Percentiles rank a stretch among this genome's conserved stretches.
These are phyloP conservation scores for Homarus gammarus DNA, from an alignment of 2,888 invertebrate genomes.

Conservation along the genomic window DNA sequence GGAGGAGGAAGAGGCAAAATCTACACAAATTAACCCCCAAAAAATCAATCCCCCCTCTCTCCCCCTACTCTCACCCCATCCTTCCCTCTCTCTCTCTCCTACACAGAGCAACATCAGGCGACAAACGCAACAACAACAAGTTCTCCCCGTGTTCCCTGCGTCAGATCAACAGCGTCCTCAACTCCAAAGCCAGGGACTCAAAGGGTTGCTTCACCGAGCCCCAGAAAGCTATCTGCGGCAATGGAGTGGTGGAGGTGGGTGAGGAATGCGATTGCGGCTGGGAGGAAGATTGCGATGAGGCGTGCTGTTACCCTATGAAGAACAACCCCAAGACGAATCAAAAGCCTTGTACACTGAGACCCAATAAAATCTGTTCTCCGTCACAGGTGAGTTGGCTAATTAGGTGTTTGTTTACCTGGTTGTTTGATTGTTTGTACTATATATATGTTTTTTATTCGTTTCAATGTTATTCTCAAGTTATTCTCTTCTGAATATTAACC, in stretches of 20 bases:
- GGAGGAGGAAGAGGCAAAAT: too few relatives aligned
- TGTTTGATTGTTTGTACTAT: too few relatives aligned
- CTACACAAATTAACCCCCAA: too few relatives aligned
- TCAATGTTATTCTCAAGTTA: too few relatives aligned
- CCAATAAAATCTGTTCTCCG: conserved; percentile 87
- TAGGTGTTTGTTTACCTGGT: too few relatives aligned
- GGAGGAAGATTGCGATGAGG: conserved; percentile 96
- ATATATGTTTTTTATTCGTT: too few relatives aligned
- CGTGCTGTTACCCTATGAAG: conserved; percentile 95
- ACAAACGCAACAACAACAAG: conserved; percentile 97
- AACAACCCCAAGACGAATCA: conserved; percentile 88
- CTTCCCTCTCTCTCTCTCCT: neutral
- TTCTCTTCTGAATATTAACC: too few relatives aligned
- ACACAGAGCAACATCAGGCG: conserved; percentile 93
- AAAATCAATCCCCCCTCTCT: too few relatives aligned
- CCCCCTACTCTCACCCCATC: too few relatives aligned
- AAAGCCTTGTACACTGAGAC: conserved; percentile 92
- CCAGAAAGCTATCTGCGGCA: conserved; percentile 93
- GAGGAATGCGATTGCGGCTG: conserved; percentile 99
- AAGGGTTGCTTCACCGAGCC: conserved; percentile 91
- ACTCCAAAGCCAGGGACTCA: conserved; percentile 92
- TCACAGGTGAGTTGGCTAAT: conserved; percentile 89
- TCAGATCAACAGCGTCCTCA: conserved; percentile 94
- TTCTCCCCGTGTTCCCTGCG: conserved; percentile 96
- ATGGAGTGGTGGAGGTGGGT: conserved; percentile 96